Percentiles rank a stretch among this genome's conserved stretches.
phyloP scores from a whole-genome alignment of 2,797 vertebrate species.

The Vireo griseus region DNA sequence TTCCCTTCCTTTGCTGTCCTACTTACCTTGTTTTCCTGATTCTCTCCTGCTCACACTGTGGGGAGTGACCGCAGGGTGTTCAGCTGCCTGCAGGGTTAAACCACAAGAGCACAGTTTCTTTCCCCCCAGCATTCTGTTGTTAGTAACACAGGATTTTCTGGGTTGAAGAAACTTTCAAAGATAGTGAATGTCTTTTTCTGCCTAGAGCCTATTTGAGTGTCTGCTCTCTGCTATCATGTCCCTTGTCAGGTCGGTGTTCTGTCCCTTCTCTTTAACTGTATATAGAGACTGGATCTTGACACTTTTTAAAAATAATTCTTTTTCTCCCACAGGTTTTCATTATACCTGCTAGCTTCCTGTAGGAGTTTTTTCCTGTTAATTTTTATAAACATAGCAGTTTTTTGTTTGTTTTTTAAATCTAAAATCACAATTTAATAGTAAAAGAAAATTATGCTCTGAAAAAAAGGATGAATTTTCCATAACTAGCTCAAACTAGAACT shows the following conservation, averaged over 20 bases:
- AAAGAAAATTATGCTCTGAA: neutral
- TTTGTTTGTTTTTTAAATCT: neutral
- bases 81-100: neutral
- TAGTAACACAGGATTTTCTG: neutral
- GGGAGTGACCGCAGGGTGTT: rapidly evolving
- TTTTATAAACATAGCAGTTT: neutral
- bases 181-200: neutral
- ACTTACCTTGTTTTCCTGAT: neutral
- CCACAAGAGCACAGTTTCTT: neutral
- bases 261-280: neutral
- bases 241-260: neutral
- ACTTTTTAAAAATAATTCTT: rapidly evolving
- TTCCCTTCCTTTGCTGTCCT: neutral
- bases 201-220: neutral
- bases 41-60: neutral
- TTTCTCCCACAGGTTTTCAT: neutral
- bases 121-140: neutral
- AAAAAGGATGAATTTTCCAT: rapidly evolving
- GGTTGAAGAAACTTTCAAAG: neutral
- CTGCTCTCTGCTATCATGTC: neutral
- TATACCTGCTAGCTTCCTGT: neutral
- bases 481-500: neutral
- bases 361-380: neutral
- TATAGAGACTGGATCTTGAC: neutral
- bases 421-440: neutral